These are phyloP conservation scores for Iguana delicatissima DNA, from an alignment of 2,797 vertebrate species.

Conservation along the genomic window DNA sequence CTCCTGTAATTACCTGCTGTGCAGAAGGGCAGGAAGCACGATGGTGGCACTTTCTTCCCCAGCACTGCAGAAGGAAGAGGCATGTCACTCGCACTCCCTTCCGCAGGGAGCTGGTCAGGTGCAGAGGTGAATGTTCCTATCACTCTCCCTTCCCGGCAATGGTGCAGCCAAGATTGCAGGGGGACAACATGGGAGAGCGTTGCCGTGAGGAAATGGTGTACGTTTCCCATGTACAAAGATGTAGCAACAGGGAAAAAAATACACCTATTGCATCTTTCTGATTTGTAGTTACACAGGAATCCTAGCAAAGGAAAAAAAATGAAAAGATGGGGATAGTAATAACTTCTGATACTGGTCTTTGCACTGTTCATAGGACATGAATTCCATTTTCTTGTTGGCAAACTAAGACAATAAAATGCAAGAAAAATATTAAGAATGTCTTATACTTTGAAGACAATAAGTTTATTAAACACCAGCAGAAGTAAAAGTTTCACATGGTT, in stretches of 20 bases:
- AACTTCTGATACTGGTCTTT: background rate
- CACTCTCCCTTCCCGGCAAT: too few species aligned
- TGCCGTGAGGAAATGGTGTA: too few species aligned
- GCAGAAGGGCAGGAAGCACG: too few species aligned
- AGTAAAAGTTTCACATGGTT: background rate
- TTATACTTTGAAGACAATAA: background rate
- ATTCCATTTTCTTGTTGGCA: background rate
- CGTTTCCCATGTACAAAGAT: background rate
- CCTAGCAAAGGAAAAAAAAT: background rate
- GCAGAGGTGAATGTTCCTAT: too few species aligned
- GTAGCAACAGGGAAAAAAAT: background rate
- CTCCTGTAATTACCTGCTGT: too few species aligned
- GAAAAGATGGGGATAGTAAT: background rate
- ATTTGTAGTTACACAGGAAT: background rate
- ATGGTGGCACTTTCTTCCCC: too few species aligned
- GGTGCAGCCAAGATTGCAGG: too few species aligned
- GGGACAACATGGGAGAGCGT: too few species aligned
- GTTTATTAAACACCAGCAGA: background rate
- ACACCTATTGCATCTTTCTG: background rate
- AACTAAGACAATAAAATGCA: background rate
- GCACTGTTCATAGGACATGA: background rate
- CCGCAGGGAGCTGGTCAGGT: too few species aligned
- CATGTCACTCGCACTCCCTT: too few species aligned
- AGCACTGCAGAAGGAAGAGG: too few species aligned
- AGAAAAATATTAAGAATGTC: background rate